These are phyloP conservation scores for Micropoecilia bifurca DNA, from an alignment of 2,797 vertebrate species.

Conservation along the genomic window DNA sequence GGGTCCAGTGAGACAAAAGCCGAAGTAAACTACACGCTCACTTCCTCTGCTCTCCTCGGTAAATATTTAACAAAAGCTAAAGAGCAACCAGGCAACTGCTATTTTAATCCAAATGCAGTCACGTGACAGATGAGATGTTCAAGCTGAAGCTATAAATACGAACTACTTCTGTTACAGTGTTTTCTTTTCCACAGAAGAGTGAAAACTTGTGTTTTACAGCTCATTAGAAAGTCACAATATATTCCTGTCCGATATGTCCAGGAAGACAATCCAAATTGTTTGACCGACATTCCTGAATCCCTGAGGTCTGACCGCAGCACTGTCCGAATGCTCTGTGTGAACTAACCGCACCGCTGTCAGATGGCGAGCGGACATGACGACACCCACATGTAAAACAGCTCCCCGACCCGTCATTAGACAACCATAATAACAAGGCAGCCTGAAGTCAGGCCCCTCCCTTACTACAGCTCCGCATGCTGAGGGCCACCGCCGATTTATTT, in stretches of 20 bases:
- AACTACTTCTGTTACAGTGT: slow-evolving; percentile 43
- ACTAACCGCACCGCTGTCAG: slow-evolving; percentile 29
- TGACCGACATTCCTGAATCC: slow-evolving; percentile 23
- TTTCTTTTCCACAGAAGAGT: slow-evolving; percentile 13
- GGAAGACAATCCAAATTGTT: slow-evolving; percentile 19
- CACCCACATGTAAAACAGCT: slow-evolving; percentile 56
- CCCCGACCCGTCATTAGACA: slow-evolving; percentile 50
- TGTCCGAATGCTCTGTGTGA: slow-evolving; percentile 33
- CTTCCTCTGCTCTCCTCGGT: slow-evolving; percentile 56
- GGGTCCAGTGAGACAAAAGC: slow-evolving; percentile 34
- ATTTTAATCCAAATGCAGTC: slow-evolving; percentile 72
- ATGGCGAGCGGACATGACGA: slow-evolving; percentile 34
- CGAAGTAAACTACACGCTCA: slow-evolving; percentile 41
- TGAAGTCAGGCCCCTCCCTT: slow-evolving; percentile 55
- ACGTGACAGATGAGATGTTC: slow-evolving; percentile 59
- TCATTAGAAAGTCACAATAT: slow-evolving; percentile 10
- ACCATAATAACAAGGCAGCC: slow-evolving; percentile 64
- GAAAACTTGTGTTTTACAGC: slow-evolving; percentile 27
- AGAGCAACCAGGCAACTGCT: slow-evolving; percentile 61
- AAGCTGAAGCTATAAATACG: slow-evolving; percentile 69
- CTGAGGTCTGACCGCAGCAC: slow-evolving; percentile 13
- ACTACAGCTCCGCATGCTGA: slow-evolving; percentile 29
- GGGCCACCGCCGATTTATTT: slow-evolving; percentile 53
- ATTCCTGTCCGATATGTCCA: neutral
- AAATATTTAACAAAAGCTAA: slow-evolving; percentile 75